These are phyloP conservation scores for Heliconius ismenius DNA, from an alignment of 2,888 invertebrate genomes.

Conservation along the genomic window DNA sequence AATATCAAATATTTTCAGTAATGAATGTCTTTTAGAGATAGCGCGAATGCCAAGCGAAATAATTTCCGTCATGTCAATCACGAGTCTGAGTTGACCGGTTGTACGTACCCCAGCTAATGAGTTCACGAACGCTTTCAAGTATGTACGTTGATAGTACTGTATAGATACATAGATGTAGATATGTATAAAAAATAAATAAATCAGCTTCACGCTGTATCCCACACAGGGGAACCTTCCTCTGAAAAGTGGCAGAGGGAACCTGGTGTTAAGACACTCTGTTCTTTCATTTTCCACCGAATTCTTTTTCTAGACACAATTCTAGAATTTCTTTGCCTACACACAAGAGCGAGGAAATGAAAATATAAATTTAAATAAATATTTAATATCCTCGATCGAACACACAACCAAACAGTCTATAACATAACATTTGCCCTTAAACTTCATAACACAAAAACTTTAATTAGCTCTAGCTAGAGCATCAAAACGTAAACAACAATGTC, in stretches of 20 bases:
- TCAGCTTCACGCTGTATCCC: neutral
- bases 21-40: constrained; percentile 65
- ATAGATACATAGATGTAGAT: neutral
- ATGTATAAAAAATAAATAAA: too few relatives aligned
- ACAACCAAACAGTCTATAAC: too few relatives aligned
- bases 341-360: neutral
- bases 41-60: constrained; percentile 66
- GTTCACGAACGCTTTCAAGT: constrained; percentile 54
- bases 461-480: neutral
- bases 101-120: constrained; percentile 72
- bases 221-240: too few relatives aligned
- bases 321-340: neutral
- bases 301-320: too few relatives aligned
- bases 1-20: constrained; percentile 68
- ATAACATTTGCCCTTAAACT: neutral
- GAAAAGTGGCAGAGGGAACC: neutral
- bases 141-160: constrained; percentile 1
- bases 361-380: neutral
- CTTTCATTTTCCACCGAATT: neutral
- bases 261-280: neutral
- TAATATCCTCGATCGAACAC: neutral
- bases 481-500: neutral
- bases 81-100: constrained; percentile 62
- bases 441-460: neutral
- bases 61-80: constrained; percentile 80